Percentiles rank a stretch among this genome's conserved stretches.
phyloP scores from a whole-genome alignment of 2,888 invertebrate species.

The Lasioglossum lativentre region DNA sequence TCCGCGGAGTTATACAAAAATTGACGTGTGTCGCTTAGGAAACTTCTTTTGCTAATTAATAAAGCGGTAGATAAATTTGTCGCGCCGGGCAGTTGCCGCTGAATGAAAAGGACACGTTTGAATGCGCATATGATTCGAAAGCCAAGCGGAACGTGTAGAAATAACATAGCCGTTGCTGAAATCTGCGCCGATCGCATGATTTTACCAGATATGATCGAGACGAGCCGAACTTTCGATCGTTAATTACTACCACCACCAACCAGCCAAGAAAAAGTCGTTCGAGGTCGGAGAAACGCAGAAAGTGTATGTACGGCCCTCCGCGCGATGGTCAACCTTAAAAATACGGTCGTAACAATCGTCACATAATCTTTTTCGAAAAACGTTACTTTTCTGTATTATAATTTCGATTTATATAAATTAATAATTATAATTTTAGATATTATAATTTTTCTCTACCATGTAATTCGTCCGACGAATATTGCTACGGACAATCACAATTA shows the following conservation, averaged over 20 bases:
- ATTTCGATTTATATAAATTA: neutral
- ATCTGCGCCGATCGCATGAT: slow-evolving; percentile 40
- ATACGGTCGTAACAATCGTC: neutral
- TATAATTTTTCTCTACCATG: neutral
- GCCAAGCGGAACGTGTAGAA: slow-evolving; percentile 29
- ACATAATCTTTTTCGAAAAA: neutral
- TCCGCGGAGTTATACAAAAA: neutral
- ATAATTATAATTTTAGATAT: too few relatives aligned
- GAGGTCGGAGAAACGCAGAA: slow-evolving; percentile 74
- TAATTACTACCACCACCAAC: slow-evolving; percentile 67
- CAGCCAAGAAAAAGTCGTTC: slow-evolving; percentile 67
- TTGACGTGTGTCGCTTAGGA: neutral
- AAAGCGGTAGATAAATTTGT: neutral
- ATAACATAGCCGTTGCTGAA: slow-evolving; percentile 26
- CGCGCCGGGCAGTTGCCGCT: neutral
- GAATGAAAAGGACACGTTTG: slow-evolving; percentile 8
- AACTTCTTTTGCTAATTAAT: neutral
- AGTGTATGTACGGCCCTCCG: slow-evolving; percentile 31
- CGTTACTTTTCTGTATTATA: neutral
- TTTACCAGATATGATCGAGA: slow-evolving; percentile 52
- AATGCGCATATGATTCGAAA: slow-evolving; percentile 29
- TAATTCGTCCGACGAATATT: neutral
- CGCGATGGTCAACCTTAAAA: slow-evolving; percentile 25
- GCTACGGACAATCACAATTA: neutral
- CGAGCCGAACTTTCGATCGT: slow-evolving; percentile 72